These are phyloP conservation scores for Notechis scutatus DNA, from an alignment of 2,113 vertebrate genomes.

Conservation along the genomic window DNA sequence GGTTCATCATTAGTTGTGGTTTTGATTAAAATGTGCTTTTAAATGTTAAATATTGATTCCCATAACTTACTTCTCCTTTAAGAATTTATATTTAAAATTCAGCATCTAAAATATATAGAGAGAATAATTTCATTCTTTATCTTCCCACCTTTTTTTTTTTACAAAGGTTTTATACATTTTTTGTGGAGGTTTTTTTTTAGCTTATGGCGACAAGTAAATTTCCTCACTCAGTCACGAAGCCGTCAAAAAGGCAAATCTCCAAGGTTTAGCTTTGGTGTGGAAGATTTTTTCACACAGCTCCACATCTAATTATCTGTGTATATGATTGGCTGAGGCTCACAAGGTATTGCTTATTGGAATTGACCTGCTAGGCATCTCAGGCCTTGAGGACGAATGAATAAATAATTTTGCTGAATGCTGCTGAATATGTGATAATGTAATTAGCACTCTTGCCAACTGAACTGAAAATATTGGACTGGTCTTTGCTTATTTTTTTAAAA, in stretches of 20 bases:
- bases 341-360: conserved; percentile 67
- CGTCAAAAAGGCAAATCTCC: conserved; percentile 53
- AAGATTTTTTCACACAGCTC: conserved; percentile 43
- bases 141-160: neutral
- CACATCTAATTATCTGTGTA: conserved; percentile 65
- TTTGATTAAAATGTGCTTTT: neutral
- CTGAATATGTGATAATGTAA: conserved; percentile 74
- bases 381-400: conserved; percentile 72
- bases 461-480: conserved; percentile 68
- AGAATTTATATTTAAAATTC: conserved; percentile 24
- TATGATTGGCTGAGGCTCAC: conserved; percentile 55
- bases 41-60: conserved; percentile 16
- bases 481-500: conserved; percentile 57
- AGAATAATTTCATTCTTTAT: conserved; percentile 8
- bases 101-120: neutral
- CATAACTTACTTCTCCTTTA: conserved; percentile 22
- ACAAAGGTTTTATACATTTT: conserved; percentile 22
- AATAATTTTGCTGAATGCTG: conserved; percentile 71
- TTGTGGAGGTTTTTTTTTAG: neutral
- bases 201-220: conserved; percentile 39
- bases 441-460: conserved; percentile 72
- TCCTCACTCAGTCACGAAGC: conserved; percentile 47
- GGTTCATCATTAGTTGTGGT: neutral
- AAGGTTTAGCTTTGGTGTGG: conserved; percentile 53
- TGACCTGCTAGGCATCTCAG: conserved; percentile 65